Percentiles rank a stretch among this genome's conserved stretches.
These are phyloP conservation scores for Apostichopus leukothele DNA, from an alignment of 53 echinoderm and acorn worm genomes.

Conservation along the genomic window DNA sequence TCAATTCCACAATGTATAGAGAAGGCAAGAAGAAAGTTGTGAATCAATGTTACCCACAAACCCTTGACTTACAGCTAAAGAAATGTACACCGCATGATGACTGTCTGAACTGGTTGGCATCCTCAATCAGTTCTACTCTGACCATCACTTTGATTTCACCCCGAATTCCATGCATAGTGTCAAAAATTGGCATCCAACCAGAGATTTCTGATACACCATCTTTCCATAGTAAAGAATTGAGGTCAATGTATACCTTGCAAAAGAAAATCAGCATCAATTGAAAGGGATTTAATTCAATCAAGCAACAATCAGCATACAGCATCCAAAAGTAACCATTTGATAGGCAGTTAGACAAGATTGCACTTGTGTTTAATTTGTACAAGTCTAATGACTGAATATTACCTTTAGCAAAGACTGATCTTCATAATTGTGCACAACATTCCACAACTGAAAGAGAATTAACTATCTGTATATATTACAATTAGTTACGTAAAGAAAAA, in stretches of 20 bases:
- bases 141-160: slow-evolving; percentile 93
- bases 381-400: too few relatives aligned
- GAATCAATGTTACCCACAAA: not conserved
- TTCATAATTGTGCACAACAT: too few relatives aligned
- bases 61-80: slow-evolving; percentile 80
- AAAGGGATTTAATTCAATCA: not conserved
- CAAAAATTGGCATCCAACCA: slow-evolving; percentile 98
- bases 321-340: too few relatives aligned
- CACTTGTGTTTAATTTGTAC: too few relatives aligned
- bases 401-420: too few relatives aligned
- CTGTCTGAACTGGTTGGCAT: slow-evolving; percentile 90
- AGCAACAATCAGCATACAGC: not conserved
- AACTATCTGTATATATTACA: too few relatives aligned
- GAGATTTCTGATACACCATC: slow-evolving; percentile 91
- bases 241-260: slow-evolving; percentile 90
- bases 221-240: slow-evolving; percentile 92
- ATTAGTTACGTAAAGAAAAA: too few relatives aligned
- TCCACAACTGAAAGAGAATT: too few relatives aligned
- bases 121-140: slow-evolving; percentile 87
- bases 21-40: too few relatives aligned
- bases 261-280: not conserved
- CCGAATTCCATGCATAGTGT: slow-evolving; percentile 97
- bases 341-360: too few relatives aligned
- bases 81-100: slow-evolving; percentile 96
- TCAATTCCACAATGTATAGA: too few relatives aligned